Evolutionary conservation across 2,113 vertebrate genomes (phyloP), one percentile per base, ranked within the genome.

Genomic region (Dermatemys mawii): DNA sequence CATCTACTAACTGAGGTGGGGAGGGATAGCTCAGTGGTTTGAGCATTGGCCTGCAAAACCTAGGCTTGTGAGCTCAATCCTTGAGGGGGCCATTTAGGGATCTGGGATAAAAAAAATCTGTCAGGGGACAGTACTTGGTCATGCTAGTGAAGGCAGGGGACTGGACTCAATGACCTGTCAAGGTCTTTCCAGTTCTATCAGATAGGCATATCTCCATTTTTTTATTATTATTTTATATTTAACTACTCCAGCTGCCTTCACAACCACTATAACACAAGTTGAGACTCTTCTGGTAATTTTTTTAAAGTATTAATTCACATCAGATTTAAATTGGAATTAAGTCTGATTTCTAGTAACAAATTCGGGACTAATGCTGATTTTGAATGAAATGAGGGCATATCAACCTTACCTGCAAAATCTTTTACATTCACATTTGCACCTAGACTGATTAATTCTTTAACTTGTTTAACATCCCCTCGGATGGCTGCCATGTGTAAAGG

Each of bases 341-440:
- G 49, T 38, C 22, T 88, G 91, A 90, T 4, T 4, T 76, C 32
- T 84, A 44, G 44, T 4, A 90, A 79, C 5, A 81, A 86, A 1
- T 86, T 87, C n/a, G 87, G 38, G n/a, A 35, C 12, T 78, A 24
- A 83, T 49, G 9, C n/a, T 48, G 16, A 48, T n/a, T 48, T 44
- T 80, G 48, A 83, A 48, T 57, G 53, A 84, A 26, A 54, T 84
- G 49, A 96, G 82, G n/a, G 51, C 3, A 0, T 8, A 53, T 29
- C 6, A 89, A 67, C 93, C 96, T 98, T 98, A 99, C 99, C 99
- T 98, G 99, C 99, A 97, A 99, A 99, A 97, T 99, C 99, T 98
- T 99, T 99, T 90, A 99, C 99, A 44, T 99, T 99, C 94, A 99
- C 99, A 96, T 99, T 99, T 48, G 99, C 99, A 29, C 99, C 99